phyloP scores from a whole-genome alignment of 2,797 vertebrate genomes.

The Alosa sapidissima region DNA sequence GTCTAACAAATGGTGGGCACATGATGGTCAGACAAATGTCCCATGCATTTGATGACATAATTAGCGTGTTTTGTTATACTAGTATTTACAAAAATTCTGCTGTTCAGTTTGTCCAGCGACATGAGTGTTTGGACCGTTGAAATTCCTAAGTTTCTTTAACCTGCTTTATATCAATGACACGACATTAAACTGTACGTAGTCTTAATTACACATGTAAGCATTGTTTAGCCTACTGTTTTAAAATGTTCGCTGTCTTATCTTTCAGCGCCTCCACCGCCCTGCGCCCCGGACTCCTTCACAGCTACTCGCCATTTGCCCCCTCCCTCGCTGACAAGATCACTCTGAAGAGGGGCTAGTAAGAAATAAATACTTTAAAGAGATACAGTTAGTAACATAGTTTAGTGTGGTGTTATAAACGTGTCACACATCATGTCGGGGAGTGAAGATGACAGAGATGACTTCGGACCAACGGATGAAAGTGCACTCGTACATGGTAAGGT shows the following conservation, averaged over 20 bases:
- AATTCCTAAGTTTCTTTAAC: not conserved
- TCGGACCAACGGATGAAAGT: constrained; percentile 52
- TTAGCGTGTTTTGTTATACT: not conserved
- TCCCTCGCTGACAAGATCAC: constrained; percentile 68
- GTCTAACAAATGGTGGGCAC: constrained; percentile 24
- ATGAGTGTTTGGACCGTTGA: not conserved
- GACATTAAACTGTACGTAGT: not conserved
- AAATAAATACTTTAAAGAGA: constrained; percentile 50
- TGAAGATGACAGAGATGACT: constrained; percentile 77
- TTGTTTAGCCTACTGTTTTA: not conserved
- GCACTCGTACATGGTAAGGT: constrained; percentile 70
- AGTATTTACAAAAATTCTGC: not conserved
- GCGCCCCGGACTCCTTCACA: constrained; percentile 61
- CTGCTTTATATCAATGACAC: not conserved
- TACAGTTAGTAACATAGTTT: constrained; percentile 36
- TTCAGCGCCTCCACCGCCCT: constrained; percentile 21
- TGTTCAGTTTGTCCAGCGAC: not conserved
- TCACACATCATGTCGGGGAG: constrained; percentile 73
- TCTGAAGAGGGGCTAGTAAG: constrained; percentile 66
- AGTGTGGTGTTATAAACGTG: constrained; percentile 12
- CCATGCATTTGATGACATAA: not conserved
- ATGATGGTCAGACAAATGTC: constrained; percentile 10
- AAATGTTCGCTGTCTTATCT: not conserved
- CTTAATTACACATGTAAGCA: constrained; percentile 4
- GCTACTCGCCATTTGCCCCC: constrained; percentile 76